These are phyloP conservation scores for Drosophila pseudotakahashii DNA, from an alignment of 2,888 invertebrate genomes.

Conservation along the genomic window DNA sequence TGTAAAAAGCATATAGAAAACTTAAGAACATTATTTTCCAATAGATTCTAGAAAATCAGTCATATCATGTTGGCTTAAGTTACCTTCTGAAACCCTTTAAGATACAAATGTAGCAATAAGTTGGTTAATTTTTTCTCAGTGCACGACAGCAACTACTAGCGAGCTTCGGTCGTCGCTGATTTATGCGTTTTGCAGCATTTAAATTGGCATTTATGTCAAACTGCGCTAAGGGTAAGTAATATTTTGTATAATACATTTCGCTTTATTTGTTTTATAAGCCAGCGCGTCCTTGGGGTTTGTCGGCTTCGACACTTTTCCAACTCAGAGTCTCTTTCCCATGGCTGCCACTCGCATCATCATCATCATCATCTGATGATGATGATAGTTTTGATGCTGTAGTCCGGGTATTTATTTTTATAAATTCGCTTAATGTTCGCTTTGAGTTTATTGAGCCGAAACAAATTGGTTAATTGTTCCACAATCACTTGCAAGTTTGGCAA, in stretches of 20 bases:
- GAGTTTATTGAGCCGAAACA: slow-evolving; percentile 48
- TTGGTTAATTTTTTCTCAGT: neutral
- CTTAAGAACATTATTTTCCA: no score
- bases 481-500: slow-evolving; percentile 16
- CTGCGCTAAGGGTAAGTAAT: slow-evolving; percentile 73
- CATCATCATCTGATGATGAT: slow-evolving; percentile 34
- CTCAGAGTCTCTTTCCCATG: slow-evolving; percentile 64
- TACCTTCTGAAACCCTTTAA: no score
- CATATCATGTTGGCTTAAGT: no score
- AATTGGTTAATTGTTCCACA: slow-evolving; percentile 51
- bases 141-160: slow-evolving; percentile 1
- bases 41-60: no score
- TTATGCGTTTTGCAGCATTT: slow-evolving; percentile 82
- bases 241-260: slow-evolving; percentile 76
- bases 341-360: slow-evolving; percentile 44
- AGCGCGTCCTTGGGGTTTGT: slow-evolving; percentile 66
- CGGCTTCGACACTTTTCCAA: slow-evolving; percentile 76
- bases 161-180: slow-evolving; percentile 56
- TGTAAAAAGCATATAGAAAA: neutral
- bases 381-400: slow-evolving; percentile 19
- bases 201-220: slow-evolving; percentile 81
- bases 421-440: slow-evolving; percentile 19
- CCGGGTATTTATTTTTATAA: slow-evolving; percentile 16
- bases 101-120: no score
- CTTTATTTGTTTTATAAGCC: slow-evolving; percentile 73